Evolutionary conservation across 2,113 vertebrate species (phyloP).

Genomic region (Saguinus midas): DNA sequence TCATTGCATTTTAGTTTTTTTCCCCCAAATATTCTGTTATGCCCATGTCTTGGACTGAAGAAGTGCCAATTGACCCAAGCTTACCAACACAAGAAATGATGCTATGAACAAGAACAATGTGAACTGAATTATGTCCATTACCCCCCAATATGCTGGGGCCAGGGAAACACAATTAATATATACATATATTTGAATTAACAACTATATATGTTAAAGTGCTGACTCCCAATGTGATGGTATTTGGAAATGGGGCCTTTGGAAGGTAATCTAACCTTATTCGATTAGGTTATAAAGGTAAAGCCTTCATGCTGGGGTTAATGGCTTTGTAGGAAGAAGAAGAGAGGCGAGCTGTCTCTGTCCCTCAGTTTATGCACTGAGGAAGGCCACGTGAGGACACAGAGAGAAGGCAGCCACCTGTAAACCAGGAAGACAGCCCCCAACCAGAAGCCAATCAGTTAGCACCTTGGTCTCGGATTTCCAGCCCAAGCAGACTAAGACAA

Average conservation of each 20-base stretch:
- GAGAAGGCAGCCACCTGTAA: not conserved
- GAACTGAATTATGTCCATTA: not conserved
- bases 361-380: not conserved
- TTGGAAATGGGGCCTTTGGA: not conserved
- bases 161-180: too few relatives aligned
- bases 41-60: not conserved
- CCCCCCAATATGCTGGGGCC: not conserved
- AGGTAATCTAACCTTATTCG: not conserved
- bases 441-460: not conserved
- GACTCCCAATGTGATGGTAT: not conserved
- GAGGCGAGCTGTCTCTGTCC: not conserved
- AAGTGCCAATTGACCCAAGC: not conserved
- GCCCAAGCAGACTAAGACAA: not conserved
- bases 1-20: not conserved
- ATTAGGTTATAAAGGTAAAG: not conserved
- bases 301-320: not conserved
- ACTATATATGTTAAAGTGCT: not conserved
- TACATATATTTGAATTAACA: too few relatives aligned
- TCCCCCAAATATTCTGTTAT: not conserved
- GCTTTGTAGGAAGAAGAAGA: not conserved
- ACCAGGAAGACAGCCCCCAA: not conserved
- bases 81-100: too few relatives aligned
- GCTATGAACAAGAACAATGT: not conserved
- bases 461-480: not conserved
- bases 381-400: not conserved